Evolutionary conservation across 1,140 invertebrate genomes (phyloP).

Genomic region (Drosophila jambulina): DNA sequence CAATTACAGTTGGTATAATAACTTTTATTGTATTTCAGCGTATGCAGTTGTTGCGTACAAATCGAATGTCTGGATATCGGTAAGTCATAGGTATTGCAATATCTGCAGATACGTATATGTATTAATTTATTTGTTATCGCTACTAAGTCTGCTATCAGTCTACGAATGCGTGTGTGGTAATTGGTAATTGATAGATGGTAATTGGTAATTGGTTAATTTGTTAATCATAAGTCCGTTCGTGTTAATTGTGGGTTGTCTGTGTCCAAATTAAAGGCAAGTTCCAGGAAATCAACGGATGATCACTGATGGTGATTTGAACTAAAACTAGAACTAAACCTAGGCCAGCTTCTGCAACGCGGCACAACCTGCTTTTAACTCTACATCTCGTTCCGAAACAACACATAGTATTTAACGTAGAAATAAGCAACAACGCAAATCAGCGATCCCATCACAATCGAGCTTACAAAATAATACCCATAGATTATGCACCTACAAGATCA

Average conservation of each 20-base stretch:
- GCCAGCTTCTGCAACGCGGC: slow-evolving; percentile 49
- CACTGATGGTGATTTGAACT: slow-evolving; percentile 10
- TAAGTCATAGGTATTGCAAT: slow-evolving; percentile 38
- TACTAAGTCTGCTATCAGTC: slow-evolving; percentile 78
- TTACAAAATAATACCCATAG: slow-evolving; percentile 78
- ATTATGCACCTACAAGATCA: slow-evolving; percentile 34
- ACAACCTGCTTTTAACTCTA: slow-evolving; percentile 53
- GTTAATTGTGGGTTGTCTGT: not conserved
- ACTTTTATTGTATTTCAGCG: slow-evolving; percentile 61
- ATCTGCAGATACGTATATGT: slow-evolving; percentile 31
- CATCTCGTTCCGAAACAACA: slow-evolving; percentile 23
- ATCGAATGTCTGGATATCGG: slow-evolving; percentile 67
- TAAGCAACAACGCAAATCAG: slow-evolving; percentile 40
- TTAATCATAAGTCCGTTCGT: slow-evolving; percentile 6
- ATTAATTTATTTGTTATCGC: slow-evolving; percentile 25
- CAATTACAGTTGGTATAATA: slow-evolving; percentile 31
- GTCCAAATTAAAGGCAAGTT: slow-evolving; percentile 1
- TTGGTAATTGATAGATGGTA: slow-evolving; percentile 21
- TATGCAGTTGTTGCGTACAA: slow-evolving; percentile 60
- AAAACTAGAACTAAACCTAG: slow-evolving; percentile 58
- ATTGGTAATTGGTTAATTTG: slow-evolving; percentile 19
- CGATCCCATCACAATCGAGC: slow-evolving; percentile 31
- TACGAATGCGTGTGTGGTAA: slow-evolving; percentile 67
- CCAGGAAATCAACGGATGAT: slow-evolving; percentile 1
- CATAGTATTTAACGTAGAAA: slow-evolving; percentile 39